Evolutionary conservation across 2,797 vertebrate genomes (phyloP).

Genomic region (Phoebastria nigripes): DNA sequence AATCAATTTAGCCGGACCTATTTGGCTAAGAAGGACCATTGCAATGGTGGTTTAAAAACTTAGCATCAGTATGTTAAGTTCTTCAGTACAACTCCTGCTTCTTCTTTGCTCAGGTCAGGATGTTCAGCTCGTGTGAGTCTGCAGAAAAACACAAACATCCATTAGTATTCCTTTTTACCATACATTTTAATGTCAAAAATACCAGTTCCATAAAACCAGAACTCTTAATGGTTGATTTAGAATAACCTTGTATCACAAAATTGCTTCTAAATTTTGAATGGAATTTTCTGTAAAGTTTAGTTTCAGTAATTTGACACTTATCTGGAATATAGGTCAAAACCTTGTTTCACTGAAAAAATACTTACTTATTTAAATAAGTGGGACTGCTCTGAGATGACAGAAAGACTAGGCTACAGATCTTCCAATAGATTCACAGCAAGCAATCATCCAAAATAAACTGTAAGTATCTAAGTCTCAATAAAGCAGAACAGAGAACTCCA

Average conservation of each 20-base stretch:
- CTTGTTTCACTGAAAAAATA: background rate
- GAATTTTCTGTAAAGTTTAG: background rate
- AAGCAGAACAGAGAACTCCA: background rate
- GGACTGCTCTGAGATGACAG: background rate
- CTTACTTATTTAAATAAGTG: background rate
- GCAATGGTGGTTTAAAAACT: background rate
- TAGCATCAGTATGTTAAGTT: background rate
- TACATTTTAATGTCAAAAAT: background rate
- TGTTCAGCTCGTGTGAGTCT: background rate
- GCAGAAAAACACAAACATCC: background rate
- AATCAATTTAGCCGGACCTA: background rate
- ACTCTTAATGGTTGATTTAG: background rate
- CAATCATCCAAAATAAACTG: background rate
- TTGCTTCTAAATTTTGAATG: background rate
- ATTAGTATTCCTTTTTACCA: background rate
- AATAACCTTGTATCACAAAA: background rate
- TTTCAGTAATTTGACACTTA: background rate
- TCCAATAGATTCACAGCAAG: background rate
- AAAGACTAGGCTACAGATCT: background rate
- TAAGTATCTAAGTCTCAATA: background rate
- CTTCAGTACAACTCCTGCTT: background rate
- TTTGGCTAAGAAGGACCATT: background rate
- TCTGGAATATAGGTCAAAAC: background rate
- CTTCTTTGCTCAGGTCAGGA: background rate
- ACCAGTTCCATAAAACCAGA: background rate